phyloP scores from a whole-genome alignment of 23 tunicate genomes.

The Halocynthia aurantium region DNA sequence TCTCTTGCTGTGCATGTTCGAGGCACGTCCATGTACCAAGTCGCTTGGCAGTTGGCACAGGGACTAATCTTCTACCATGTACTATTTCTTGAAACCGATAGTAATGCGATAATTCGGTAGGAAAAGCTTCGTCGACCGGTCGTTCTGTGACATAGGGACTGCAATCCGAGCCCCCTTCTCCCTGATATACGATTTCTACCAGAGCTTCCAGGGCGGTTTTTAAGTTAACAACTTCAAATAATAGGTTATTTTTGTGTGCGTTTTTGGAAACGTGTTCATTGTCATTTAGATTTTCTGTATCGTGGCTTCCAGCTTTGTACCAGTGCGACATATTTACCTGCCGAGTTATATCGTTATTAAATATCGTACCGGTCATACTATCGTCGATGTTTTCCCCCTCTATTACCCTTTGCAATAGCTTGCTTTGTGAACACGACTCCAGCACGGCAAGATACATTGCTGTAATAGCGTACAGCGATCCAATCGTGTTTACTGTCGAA shows the following conservation, averaged over 20 bases:
- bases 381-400: background rate
- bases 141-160: constrained; percentile 18
- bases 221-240: constrained; percentile 27
- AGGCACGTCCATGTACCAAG: background rate
- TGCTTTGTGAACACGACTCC: constrained; percentile 23
- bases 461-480: background rate
- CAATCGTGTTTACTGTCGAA: background rate
- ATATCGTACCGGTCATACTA: constrained; percentile 12
- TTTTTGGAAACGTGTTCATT: background rate
- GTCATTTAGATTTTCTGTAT: background rate
- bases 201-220: constrained; percentile 39
- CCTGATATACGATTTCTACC: constrained; percentile 24
- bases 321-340: constrained; percentile 43
- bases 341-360: background rate
- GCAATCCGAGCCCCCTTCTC: constrained; percentile 44
- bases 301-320: constrained; percentile 3
- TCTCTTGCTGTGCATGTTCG: background rate
- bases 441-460: constrained; percentile 3
- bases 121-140: background rate
- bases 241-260: background rate
- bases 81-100: constrained; percentile 39
- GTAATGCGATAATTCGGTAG: constrained; percentile 32
- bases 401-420: background rate
- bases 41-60: background rate
- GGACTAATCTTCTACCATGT: constrained; percentile 23